Evolutionary conservation across 2,113 vertebrate species (phyloP).

Genomic region (Corythaixoides concolor): DNA sequence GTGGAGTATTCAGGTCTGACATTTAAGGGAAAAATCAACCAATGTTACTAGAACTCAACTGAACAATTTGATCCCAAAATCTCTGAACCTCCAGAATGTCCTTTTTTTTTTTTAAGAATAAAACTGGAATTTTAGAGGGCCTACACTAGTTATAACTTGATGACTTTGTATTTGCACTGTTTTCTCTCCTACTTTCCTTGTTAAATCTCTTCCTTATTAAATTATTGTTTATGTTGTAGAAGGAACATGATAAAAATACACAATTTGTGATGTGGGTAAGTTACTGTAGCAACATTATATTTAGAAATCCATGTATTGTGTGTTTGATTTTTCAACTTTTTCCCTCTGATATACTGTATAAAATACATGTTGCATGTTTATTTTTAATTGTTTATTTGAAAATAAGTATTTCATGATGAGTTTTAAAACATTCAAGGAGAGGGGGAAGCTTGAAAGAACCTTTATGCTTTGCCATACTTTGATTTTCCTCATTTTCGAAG

Average conservation of each 20-base stretch:
- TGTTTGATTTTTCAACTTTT: not conserved
- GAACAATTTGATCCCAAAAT: not conserved
- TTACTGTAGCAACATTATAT: not conserved
- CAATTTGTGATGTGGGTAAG: not conserved
- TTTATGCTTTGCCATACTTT: not conserved
- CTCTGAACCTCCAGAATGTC: not conserved
- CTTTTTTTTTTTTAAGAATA: not conserved
- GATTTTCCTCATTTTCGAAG: not conserved
- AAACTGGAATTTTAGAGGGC: not conserved
- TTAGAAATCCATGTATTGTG: not conserved
- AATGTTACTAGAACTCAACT: not conserved
- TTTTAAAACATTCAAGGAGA: not conserved
- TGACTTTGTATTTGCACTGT: not conserved
- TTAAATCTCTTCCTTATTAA: not conserved
- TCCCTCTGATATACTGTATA: not conserved
- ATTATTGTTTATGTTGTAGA: not conserved
- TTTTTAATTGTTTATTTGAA: not conserved
- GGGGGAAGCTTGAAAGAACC: not conserved
- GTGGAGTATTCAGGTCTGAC: not conserved
- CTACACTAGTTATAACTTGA: not conserved
- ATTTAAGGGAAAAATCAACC: not conserved
- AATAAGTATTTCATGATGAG: not conserved
- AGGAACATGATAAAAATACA: not conserved
- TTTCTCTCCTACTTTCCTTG: not conserved
- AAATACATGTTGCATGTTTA: not conserved